phyloP scores from a whole-genome alignment of 2,113 vertebrate species.

The Corythoichthys haematopterus region DNA sequence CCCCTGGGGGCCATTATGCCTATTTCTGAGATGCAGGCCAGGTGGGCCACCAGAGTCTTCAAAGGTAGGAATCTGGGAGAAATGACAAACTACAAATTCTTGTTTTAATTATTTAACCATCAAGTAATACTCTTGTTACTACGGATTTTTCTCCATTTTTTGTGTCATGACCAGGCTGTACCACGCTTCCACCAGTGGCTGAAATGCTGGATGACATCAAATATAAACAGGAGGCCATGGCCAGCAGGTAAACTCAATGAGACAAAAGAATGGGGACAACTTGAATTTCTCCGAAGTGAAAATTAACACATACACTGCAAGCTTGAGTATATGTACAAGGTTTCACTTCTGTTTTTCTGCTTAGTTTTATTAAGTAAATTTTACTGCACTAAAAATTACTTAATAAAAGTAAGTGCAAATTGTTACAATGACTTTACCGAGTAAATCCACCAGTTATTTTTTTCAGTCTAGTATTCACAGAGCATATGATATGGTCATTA shows the following conservation, averaged over 20 bases:
- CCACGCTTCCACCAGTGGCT: constrained; percentile 64
- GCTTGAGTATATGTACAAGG: no score
- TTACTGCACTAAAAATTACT: no score
- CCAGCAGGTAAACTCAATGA: constrained; percentile 58
- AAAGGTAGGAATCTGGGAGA: constrained; percentile 74
- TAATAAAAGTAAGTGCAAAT: no score
- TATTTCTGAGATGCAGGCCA: constrained; percentile 83
- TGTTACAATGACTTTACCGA: no score
- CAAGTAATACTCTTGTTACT: no score
- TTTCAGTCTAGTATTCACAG: no score
- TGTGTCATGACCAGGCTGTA: constrained; percentile 56
- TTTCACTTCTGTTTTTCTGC: no score
- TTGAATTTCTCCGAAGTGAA: no score
- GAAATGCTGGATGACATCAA: constrained; percentile 76
- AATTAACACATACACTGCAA: no score
- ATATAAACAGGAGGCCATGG: constrained; percentile 69
- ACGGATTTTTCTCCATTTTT: not conserved
- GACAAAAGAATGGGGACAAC: not conserved
- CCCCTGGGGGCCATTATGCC: constrained; percentile 90
- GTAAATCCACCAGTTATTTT: no score
- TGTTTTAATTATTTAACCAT: not conserved
- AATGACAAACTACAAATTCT: not conserved
- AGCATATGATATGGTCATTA: no score
- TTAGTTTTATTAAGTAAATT: no score
- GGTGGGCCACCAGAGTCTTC: constrained; percentile 83